Conservation (phyloP, 1,140 invertebrate genomes). For the Elysia chlorotica region DNA sequence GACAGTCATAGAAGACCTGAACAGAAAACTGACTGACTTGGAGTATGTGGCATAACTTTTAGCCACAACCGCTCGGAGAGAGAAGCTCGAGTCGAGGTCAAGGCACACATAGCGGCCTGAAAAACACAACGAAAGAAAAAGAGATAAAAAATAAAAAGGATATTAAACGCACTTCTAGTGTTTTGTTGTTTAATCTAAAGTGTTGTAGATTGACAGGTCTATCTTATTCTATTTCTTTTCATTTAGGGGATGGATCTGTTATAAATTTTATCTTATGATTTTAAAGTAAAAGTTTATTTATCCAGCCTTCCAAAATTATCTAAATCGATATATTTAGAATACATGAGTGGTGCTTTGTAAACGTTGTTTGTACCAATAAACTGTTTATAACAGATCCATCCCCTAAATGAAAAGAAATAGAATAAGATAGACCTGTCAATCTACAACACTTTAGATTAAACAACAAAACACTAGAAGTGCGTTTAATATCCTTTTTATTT, state of each 20-base stretch:
- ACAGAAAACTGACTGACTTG: not conserved
- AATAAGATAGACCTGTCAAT: not conserved
- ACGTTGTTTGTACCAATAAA: too few species aligned
- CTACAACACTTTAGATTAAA: not conserved
- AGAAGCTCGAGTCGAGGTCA: conserved; percentile 19
- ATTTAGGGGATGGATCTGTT: not conserved
- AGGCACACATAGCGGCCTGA: conserved; percentile 26
- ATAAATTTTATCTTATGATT: not conserved
- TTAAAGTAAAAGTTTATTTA: not conserved
- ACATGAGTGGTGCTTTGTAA: too few species aligned
- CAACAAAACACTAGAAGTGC: not conserved
- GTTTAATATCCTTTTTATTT: too few species aligned
- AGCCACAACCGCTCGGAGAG: conserved; percentile 16
- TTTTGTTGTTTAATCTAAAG: not conserved
- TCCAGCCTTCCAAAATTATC: too few species aligned
- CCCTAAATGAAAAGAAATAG: not conserved
- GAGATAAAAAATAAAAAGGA: too few species aligned
- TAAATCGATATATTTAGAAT: too few species aligned
- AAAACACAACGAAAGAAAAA: not conserved
- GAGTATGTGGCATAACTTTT: not conserved
- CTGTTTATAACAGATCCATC: not conserved
- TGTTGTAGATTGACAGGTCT: not conserved
- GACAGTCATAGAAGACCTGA: conserved; percentile 52
- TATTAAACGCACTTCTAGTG: not conserved
- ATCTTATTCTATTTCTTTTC: not conserved